phyloP scores from a whole-genome alignment of 2,797 vertebrate species.

The Pangasius mekongensis region DNA sequence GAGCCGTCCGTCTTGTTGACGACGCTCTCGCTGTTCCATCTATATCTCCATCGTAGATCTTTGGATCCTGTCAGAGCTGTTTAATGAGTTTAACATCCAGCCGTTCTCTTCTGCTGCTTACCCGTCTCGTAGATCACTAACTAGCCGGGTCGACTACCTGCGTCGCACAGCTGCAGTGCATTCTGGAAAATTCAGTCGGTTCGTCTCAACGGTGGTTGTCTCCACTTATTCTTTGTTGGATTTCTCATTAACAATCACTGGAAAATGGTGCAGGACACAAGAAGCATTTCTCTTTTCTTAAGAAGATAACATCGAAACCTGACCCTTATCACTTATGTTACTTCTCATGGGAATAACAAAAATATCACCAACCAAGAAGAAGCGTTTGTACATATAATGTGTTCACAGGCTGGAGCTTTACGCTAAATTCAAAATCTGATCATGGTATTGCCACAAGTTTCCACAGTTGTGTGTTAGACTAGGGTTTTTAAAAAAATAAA shows the following conservation, averaged over 20 bases:
- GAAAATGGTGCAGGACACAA: neutral
- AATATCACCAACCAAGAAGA: neutral
- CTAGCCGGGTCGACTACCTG: neutral
- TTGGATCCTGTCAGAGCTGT: neutral
- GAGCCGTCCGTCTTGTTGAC: slow-evolving; percentile 15
- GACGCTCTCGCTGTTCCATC: neutral
- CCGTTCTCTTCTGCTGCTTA: neutral
- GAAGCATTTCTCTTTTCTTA: neutral
- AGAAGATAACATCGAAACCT: neutral
- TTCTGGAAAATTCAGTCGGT: neutral
- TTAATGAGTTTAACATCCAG: slow-evolving; percentile 11
- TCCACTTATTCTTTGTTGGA: neutral
- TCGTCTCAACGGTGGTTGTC: neutral
- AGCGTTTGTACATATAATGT: neutral
- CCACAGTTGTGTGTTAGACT: too few species aligned
- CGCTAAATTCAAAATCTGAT: neutral
- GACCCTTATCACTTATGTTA: neutral
- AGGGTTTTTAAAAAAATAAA: too few species aligned
- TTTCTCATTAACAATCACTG: neutral
- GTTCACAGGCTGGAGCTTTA: neutral
- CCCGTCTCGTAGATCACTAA: neutral
- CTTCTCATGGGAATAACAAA: neutral
- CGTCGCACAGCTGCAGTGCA: neutral
- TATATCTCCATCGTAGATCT: slow-evolving; percentile 6
- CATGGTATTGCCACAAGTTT: neutral